Conservation (phyloP, 2,797 vertebrate species). For the Sebastes minor region DNA sequence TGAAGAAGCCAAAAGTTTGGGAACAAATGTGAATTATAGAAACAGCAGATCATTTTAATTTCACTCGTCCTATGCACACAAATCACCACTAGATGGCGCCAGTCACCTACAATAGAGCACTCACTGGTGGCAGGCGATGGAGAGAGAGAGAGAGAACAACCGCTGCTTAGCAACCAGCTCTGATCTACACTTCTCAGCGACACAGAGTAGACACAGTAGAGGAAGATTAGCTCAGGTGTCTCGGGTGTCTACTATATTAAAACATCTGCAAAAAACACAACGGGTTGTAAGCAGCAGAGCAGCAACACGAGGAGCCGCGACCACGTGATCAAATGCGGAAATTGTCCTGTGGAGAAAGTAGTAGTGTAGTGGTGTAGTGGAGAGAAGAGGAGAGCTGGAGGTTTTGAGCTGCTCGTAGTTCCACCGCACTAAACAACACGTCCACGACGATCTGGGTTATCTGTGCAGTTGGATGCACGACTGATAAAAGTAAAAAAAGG, state of each 20-base stretch:
- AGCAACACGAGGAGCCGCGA: neutral
- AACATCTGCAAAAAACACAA: neutral
- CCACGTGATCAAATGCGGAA: slow-evolving; percentile 74
- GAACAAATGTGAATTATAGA: neutral
- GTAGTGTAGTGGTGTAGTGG: slow-evolving; percentile 5
- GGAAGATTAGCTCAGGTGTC: neutral
- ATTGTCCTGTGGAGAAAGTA: neutral
- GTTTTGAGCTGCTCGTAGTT: slow-evolving; percentile 7
- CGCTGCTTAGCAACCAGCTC: neutral
- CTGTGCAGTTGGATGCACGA: neutral
- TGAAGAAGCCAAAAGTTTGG: neutral
- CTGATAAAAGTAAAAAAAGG: slow-evolving; percentile 1
- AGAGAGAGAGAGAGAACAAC: neutral
- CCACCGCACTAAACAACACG: neutral
- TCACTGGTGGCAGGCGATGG: rapidly evolving
- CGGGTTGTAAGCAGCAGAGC: neutral
- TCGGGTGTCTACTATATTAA: neutral
- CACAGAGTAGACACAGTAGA: neutral
- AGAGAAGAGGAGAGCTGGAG: slow-evolving; percentile 11
- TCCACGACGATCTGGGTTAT: neutral
- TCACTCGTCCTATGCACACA: neutral
- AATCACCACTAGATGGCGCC: slow-evolving; percentile 12
- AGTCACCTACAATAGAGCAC: rapidly evolving
- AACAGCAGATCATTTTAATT: too few species aligned
- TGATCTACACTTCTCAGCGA: neutral